phyloP scores from a whole-genome alignment of 2,888 invertebrate genomes.

The Acanthoscelides obtectus region DNA sequence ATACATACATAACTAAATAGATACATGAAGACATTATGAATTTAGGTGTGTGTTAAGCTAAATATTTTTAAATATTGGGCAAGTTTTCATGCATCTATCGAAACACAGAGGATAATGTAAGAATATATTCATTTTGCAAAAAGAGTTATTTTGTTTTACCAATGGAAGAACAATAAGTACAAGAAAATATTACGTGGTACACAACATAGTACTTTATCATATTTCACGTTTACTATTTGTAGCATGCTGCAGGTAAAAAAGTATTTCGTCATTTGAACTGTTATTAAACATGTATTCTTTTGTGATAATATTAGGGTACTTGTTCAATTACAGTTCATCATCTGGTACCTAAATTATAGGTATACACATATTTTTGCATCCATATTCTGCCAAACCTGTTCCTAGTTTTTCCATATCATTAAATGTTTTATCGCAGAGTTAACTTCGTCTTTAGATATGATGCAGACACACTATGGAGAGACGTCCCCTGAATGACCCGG shows the following conservation, averaged over 20 bases:
- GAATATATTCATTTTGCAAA: not conserved
- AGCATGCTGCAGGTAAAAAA: not conserved
- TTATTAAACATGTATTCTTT: not conserved
- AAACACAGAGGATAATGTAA: not conserved
- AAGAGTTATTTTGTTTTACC: conserved; percentile 6
- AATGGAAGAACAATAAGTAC: conserved; percentile 11
- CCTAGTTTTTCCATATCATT: too few species aligned
- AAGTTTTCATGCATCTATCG: not conserved
- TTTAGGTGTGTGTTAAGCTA: not conserved
- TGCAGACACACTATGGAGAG: too few species aligned
- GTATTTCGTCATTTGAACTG: not conserved
- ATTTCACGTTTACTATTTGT: not conserved
- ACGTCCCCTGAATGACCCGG: too few species aligned
- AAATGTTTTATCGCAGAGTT: too few species aligned
- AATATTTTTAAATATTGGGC: not conserved
- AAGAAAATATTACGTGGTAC: conserved; percentile 11
- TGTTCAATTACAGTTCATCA: not conserved
- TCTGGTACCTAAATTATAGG: not conserved
- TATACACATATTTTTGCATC: conserved; percentile 15
- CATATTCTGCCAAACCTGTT: too few species aligned
- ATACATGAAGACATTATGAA: not conserved
- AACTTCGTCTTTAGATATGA: too few species aligned
- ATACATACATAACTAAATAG: not conserved
- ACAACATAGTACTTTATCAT: conserved; percentile 19
- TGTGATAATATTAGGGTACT: not conserved